Percentiles rank a stretch among this genome's conserved stretches.
Conservation (phyloP, 2,113 vertebrate species). For the Petromus typicus region DNA sequence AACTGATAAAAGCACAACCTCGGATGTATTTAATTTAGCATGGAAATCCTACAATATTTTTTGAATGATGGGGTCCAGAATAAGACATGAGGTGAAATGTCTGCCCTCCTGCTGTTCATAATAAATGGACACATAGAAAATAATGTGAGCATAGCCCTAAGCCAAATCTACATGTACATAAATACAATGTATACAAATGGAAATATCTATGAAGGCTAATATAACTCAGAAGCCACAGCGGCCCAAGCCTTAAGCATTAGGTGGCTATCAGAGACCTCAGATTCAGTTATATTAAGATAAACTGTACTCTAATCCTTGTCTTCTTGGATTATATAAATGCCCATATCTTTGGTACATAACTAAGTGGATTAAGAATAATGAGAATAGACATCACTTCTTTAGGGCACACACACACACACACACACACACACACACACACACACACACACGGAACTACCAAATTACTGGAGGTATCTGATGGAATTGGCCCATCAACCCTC, state of each 20-base stretch:
- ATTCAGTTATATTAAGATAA: conserved; percentile 80
- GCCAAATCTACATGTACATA: not conserved
- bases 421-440: not conserved
- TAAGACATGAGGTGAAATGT: conserved; percentile 28
- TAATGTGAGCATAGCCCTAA: not conserved
- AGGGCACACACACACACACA: not conserved
- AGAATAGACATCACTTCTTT: conserved; percentile 70
- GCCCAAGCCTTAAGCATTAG: conserved; percentile 81
- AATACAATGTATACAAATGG: not conserved
- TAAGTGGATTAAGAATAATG: conserved; percentile 38
- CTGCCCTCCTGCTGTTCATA: conserved; percentile 77
- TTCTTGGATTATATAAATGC: conserved; percentile 82
- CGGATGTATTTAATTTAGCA: conserved; percentile 74
- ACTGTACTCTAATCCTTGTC: conserved; percentile 67
- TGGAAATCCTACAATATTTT: conserved; percentile 78
- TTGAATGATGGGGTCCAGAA: conserved; percentile 75
- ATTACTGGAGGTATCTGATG: conserved; percentile 62
- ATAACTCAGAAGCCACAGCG: conserved; percentile 73
- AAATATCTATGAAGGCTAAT: conserved; percentile 65
- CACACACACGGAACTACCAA: conserved; percentile 71
- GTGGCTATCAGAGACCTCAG: conserved; percentile 81
- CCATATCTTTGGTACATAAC: not conserved
- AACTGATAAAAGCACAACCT: conserved; percentile 80
- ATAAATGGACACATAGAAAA: conserved; percentile 69
- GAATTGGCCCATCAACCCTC: conserved; percentile 77